Conservation (phyloP, 2,113 vertebrate species). For the Epinephelus moara region DNA sequence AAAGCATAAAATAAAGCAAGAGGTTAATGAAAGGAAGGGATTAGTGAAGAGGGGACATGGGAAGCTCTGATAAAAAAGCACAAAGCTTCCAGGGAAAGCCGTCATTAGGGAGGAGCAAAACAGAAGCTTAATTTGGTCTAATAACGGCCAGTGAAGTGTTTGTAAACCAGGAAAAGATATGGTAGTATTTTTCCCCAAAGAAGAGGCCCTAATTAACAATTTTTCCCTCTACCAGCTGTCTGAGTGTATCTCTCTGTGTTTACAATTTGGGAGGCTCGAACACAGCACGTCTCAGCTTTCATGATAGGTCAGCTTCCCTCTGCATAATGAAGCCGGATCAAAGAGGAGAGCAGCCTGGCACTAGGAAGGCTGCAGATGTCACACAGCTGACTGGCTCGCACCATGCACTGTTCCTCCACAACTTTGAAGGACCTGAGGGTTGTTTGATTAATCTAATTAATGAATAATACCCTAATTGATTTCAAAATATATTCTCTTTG, state of each 20-base stretch:
- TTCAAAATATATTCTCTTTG: slow-evolving; percentile 15
- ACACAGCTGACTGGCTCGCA: slow-evolving; percentile 14
- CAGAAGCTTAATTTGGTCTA: slow-evolving; percentile 30
- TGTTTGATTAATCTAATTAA: slow-evolving; percentile 30
- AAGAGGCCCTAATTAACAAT: slow-evolving; percentile 53
- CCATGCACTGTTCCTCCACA: slow-evolving; percentile 1
- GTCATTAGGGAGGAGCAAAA: slow-evolving; percentile 48
- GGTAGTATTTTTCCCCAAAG: slow-evolving; percentile 32
- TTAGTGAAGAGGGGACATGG: slow-evolving; percentile 40
- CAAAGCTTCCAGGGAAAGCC: slow-evolving; percentile 41
- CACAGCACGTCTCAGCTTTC: slow-evolving; percentile 59
- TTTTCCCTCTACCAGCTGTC: slow-evolving; percentile 53
- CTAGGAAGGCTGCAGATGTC: slow-evolving; percentile 65
- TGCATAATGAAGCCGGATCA: slow-evolving; percentile 72
- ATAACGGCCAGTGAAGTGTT: slow-evolving; percentile 35
- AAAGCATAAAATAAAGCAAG: slow-evolving; percentile 2
- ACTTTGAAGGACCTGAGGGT: slow-evolving; percentile 20
- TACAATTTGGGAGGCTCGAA: slow-evolving; percentile 55
- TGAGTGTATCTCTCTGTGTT: slow-evolving; percentile 46
- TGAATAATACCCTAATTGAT: slow-evolving; percentile 23
- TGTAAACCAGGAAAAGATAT: slow-evolving; percentile 54
- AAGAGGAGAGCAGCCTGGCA: slow-evolving; percentile 62
- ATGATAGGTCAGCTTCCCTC: slow-evolving; percentile 59
- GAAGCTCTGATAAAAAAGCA: slow-evolving; percentile 25
- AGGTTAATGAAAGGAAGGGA: slow-evolving; percentile 45